Conservation (phyloP, 2,113 vertebrate genomes). For the Turdus rufiventris region DNA sequence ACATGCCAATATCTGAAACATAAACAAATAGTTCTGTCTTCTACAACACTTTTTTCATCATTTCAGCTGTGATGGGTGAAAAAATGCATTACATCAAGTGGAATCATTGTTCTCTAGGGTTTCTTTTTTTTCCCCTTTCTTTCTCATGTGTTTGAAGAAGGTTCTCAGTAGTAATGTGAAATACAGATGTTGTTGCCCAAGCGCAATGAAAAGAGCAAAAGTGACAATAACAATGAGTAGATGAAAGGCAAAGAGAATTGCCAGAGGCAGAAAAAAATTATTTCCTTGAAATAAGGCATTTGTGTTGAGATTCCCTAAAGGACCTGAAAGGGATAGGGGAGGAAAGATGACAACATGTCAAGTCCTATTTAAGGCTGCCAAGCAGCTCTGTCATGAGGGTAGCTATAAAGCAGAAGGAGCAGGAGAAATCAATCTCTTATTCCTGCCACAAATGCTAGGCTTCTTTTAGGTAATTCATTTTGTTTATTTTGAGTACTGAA, state of each 20-base stretch:
- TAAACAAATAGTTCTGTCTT: neutral
- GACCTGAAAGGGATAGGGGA: slow-evolving; percentile 11
- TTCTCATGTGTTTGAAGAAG: neutral
- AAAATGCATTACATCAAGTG: neutral
- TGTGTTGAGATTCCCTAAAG: neutral
- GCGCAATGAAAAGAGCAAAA: neutral
- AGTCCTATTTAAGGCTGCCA: slow-evolving; percentile 8
- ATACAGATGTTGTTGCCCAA: neutral
- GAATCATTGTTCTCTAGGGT: neutral
- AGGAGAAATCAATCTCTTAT: neutral
- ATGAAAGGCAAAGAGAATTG: neutral
- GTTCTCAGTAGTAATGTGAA: neutral
- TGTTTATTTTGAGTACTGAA: neutral
- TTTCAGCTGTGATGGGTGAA: neutral
- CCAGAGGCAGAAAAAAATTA: neutral
- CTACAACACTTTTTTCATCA: neutral
- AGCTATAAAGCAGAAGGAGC: neutral
- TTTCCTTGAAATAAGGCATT: neutral
- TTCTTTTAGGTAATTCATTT: neutral
- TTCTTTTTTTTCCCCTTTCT: neutral
- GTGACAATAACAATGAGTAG: neutral
- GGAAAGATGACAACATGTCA: slow-evolving; percentile 5
- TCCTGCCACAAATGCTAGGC: neutral
- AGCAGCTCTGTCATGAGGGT: neutral
- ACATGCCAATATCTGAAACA: neutral